Evolutionary conservation across 2,797 vertebrate species (phyloP).

Genomic region (Melanotaenia maccullochi): DNA sequence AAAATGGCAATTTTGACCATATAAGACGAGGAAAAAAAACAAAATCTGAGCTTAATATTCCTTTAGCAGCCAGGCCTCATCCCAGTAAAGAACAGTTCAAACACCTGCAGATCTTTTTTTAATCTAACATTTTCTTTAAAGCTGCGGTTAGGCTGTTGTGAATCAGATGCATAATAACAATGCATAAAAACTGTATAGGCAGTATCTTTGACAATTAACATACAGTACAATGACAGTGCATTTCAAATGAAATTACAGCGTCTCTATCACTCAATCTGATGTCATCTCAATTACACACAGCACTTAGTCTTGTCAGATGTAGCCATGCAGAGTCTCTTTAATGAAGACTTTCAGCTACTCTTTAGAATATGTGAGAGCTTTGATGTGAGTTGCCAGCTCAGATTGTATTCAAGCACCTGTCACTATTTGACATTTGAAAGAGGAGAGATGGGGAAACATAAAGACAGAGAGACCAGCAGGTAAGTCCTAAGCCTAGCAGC

Average conservation of each 20-base stretch:
- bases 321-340: slow-evolving; percentile 75
- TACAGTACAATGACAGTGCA: slow-evolving; percentile 54
- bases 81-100: slow-evolving; percentile 15
- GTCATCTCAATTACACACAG: slow-evolving; percentile 70
- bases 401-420: slow-evolving; percentile 78
- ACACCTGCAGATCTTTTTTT: not conserved
- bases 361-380: slow-evolving; percentile 75
- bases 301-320: slow-evolving; percentile 75
- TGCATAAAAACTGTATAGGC: slow-evolving; percentile 43
- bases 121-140: slow-evolving; percentile 16
- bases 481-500: slow-evolving; percentile 58
- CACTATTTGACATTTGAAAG: slow-evolving; percentile 70
- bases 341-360: slow-evolving; percentile 75
- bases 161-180: slow-evolving; percentile 31
- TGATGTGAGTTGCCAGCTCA: slow-evolving; percentile 79
- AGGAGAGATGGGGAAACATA: slow-evolving; percentile 45
- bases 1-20: slow-evolving; percentile 37
- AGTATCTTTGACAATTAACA: slow-evolving; percentile 61
- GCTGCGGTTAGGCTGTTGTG: slow-evolving; percentile 3
- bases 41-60: slow-evolving; percentile 31
- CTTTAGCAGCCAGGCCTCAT: slow-evolving; percentile 17
- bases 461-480: slow-evolving; percentile 58
- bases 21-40: slow-evolving; percentile 28
- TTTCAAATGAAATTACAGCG: slow-evolving; percentile 52
- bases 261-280: slow-evolving; percentile 63